phyloP scores from a whole-genome alignment of 2,888 invertebrate species.

The Troides helena region DNA sequence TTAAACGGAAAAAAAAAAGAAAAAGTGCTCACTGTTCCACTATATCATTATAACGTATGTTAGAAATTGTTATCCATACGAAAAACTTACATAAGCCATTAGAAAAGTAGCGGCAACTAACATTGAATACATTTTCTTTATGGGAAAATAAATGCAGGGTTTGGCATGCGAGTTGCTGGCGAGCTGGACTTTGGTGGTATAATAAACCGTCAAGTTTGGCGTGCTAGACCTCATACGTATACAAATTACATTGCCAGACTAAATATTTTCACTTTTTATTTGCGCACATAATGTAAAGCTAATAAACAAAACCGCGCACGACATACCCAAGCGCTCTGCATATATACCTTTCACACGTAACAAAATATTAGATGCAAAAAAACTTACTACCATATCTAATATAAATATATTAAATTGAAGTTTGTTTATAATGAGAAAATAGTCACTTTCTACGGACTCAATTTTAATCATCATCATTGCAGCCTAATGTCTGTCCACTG shows the following conservation, averaged over 20 bases:
- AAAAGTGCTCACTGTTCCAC: background rate
- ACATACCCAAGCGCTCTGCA: conserved; percentile 12
- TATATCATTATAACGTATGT: conserved; percentile 8
- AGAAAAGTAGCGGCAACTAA: conserved; percentile 22
- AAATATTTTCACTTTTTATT: conserved; percentile 31
- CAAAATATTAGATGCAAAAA: background rate
- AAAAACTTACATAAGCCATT: conserved; percentile 16
- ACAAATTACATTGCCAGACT: conserved; percentile 28
- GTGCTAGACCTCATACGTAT: conserved; percentile 25
- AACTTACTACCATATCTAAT: too few relatives aligned
- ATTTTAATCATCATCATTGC: too few relatives aligned
- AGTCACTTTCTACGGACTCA: too few relatives aligned
- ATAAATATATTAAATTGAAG: too few relatives aligned
- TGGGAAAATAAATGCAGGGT: conserved; percentile 30
- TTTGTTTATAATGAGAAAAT: too few relatives aligned
- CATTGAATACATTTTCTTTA: conserved; percentile 30
- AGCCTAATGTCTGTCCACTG: too few relatives aligned
- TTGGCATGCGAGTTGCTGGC: conserved; percentile 23
- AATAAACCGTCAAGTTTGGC: conserved; percentile 29
- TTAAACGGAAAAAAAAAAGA: background rate
- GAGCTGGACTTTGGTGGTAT: conserved; percentile 26
- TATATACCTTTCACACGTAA: conserved; percentile 19
- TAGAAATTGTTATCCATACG: conserved; percentile 6
- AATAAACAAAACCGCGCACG: conserved; percentile 27
- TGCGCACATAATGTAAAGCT: conserved; percentile 29